Conservation (phyloP, 2,113 vertebrate genomes). For the Notechis scutatus region DNA sequence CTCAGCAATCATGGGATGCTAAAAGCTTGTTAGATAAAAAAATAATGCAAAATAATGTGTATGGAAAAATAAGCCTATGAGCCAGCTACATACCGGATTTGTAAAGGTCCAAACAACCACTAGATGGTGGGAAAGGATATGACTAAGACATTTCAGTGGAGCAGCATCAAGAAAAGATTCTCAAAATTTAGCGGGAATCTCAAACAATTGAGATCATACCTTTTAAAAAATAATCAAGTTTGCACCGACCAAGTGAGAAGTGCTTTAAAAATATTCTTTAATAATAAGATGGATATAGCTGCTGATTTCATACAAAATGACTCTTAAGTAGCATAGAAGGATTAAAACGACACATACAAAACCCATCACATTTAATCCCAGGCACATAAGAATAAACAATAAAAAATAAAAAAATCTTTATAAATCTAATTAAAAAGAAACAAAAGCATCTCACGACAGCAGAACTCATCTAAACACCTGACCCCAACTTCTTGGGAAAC, state of each 20-base stretch:
- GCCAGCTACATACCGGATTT: not conserved
- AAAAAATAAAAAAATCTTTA: not conserved
- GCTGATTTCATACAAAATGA: not conserved
- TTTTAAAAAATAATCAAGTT: not conserved
- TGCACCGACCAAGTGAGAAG: not conserved
- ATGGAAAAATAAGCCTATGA: not conserved
- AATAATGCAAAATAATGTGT: not conserved
- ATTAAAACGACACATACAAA: not conserved
- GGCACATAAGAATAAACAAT: not conserved
- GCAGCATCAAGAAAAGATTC: not conserved
- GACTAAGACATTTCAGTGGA: not conserved
- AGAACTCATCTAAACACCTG: not conserved
- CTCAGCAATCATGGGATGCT: not conserved
- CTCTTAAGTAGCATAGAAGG: not conserved
- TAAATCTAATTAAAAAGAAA: not conserved
- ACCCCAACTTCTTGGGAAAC: not conserved
- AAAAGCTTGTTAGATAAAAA: not conserved
- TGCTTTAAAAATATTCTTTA: not conserved
- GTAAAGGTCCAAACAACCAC: not conserved
- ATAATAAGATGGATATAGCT: not conserved
- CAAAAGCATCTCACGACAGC: not conserved
- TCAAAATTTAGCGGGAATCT: not conserved
- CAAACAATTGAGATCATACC: not conserved
- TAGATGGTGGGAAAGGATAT: not conserved
- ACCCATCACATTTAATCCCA: not conserved